Percentiles rank a stretch among this genome's conserved stretches.
Evolutionary conservation across 1,140 invertebrate species (phyloP).

Genomic region (Tetragonula clypearis): DNA sequence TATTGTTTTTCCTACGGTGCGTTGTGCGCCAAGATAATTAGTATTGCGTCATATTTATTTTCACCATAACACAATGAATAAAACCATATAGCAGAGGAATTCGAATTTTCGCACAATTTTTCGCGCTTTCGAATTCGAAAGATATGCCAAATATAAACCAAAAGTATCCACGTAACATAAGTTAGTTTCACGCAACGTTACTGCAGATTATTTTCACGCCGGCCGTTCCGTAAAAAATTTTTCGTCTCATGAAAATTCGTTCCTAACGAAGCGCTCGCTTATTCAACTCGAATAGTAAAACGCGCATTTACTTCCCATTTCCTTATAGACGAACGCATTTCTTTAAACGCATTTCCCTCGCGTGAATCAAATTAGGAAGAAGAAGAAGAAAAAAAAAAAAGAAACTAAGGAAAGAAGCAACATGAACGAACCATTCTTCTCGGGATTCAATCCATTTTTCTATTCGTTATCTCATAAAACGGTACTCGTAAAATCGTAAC

Average conservation of each 20-base stretch:
- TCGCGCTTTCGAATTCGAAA: not conserved
- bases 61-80: not conserved
- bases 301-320: slow-evolving; percentile 5
- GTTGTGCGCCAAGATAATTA: not conserved
- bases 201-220: too few relatives aligned
- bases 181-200: too few relatives aligned
- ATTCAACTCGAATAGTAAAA: not conserved
- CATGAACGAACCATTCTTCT: not conserved
- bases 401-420: not conserved
- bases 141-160: not conserved
- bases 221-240: not conserved
- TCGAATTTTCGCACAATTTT: not conserved
- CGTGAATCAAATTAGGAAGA: not conserved
- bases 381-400: too few relatives aligned
- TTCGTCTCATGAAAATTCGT: not conserved
- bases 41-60: not conserved
- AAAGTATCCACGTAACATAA: not conserved
- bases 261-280: not conserved
- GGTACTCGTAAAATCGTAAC: not conserved
- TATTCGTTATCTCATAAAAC: not conserved
- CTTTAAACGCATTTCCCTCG: not conserved
- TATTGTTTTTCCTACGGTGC: not conserved
- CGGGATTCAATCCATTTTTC: not conserved
- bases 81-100: not conserved
- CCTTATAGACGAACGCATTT: not conserved